Evolutionary conservation across 1,140 invertebrate genomes (phyloP), one percentile per base, ranked within the genome.

Genomic region (Armadillidium nasatum): DNA sequence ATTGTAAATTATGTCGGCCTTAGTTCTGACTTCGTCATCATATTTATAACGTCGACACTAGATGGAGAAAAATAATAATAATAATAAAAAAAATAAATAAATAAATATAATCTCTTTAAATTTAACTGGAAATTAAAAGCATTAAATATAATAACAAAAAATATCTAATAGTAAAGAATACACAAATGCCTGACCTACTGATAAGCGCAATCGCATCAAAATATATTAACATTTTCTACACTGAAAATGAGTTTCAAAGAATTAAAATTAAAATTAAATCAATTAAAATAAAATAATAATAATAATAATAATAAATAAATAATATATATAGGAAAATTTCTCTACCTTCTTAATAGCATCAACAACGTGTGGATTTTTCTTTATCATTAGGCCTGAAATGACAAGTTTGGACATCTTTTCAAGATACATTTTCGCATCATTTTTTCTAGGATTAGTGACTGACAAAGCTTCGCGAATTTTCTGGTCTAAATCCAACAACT

Each of bases 301-400:
- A 69, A 11, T 23, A 69, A 23, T n/a, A 10, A 9, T 11, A 69
- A 9, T 50, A 9, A 10, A 50, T 15, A 10, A 9, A 10, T 33
- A 19, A 19, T 70, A 19, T 70, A 9, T 33, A 9, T 10, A 70
- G 11, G 7, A 9, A 19, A 9, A 11, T 70, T 19, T 13, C 7
- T 75, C 74, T 71, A 80, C 79, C 54, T 80, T 80, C 71, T 76
- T 80, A 66, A 80, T 80, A 45, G 79, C 79, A 74, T 80, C 79
- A 21, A 80, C 79, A 45, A 80, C 79, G 71, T 80, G 79, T 45
- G 79, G 79, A 76, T 80, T 80, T 67, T 80, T 80, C 74, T 80
- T 80, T 4, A 80, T 54, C 79, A 80, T 80, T 11, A 80, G 75
- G 11, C 79, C 79, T 23, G 79, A 80, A 21, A 80, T 78, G 21